Conservation (phyloP, 2,797 vertebrate genomes). For the Loris lydekkerianus region DNA sequence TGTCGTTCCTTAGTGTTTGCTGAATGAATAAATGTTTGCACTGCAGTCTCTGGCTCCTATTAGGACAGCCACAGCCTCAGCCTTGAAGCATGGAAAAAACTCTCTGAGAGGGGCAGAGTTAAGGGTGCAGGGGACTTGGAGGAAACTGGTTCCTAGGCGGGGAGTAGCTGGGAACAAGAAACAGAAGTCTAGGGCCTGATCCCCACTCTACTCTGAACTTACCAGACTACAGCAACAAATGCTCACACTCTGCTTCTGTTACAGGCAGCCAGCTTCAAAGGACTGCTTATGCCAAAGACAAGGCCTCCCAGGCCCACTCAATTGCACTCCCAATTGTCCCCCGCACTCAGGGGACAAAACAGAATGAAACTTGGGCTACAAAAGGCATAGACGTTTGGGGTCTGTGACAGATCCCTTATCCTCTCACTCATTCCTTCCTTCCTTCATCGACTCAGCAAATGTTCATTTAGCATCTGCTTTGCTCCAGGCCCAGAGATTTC, state of each 20-base stretch:
- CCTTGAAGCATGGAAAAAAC: background rate
- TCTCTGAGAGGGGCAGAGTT: background rate
- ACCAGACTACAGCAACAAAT: background rate
- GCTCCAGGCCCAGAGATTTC: background rate
- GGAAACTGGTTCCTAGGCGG: background rate
- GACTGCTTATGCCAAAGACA: background rate
- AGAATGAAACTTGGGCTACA: background rate
- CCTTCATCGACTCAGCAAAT: background rate
- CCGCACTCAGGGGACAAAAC: background rate
- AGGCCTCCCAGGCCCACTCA: rapidly evolving
- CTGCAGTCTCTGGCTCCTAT: background rate
- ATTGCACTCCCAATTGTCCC: too few relatives aligned
- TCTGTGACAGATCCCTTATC: background rate
- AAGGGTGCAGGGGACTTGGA: background rate
- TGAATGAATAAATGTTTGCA: background rate
- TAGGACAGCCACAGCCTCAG: background rate
- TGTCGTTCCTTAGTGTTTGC: background rate
- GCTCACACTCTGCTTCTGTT: background rate
- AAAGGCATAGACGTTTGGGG: background rate
- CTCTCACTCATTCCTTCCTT: background rate
- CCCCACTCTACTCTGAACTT: background rate
- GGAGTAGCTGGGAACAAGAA: background rate
- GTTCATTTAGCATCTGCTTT: background rate
- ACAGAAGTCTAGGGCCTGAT: background rate
- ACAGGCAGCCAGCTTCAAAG: background rate